Evolutionary conservation across 2,888 invertebrate genomes (phyloP).

Genomic region (Boloria euphrosyne): DNA sequence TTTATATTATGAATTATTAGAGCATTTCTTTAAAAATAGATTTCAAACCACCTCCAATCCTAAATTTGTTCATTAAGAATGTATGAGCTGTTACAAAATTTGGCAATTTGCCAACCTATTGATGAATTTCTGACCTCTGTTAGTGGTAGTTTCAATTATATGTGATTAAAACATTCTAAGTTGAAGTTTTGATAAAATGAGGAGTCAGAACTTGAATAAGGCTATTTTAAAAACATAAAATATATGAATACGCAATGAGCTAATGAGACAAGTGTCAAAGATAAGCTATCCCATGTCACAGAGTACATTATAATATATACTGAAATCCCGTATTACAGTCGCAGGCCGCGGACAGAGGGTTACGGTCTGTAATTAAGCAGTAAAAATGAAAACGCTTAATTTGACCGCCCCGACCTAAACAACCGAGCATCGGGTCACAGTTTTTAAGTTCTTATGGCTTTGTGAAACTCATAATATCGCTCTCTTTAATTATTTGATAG

Average conservation of each 20-base stretch:
- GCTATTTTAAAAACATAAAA: neutral
- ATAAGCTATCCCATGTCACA: constrained; percentile 11
- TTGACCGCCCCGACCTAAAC: constrained; percentile 7
- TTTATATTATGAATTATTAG: no score
- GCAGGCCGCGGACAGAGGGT: constrained; percentile 1
- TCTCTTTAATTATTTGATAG: constrained; percentile 5
- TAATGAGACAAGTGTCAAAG: constrained; percentile 5
- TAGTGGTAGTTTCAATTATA: constrained; percentile 7
- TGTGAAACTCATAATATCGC: constrained; percentile 7
- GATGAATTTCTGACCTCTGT: constrained; percentile 2
- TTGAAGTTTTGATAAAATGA: neutral
- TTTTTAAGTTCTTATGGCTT: constrained; percentile 19
- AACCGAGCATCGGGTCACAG: constrained; percentile 13
- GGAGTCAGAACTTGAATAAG: neutral
- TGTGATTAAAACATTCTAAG: constrained; percentile 5
- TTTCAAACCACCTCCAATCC: neutral
- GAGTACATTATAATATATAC: no score
- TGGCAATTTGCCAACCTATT: neutral
- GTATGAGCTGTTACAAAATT: constrained; percentile 9
- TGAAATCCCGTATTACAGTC: constrained; percentile 3
- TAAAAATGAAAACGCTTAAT: constrained; percentile 18
- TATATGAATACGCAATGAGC: constrained; percentile 1
- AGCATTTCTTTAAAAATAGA: constrained; percentile 5
- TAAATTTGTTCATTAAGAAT: constrained; percentile 13
- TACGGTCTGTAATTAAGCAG: constrained; percentile 15